phyloP scores from a whole-genome alignment of 37 sponge, comb jelly and placozoan species.

The Spongilla lacustris region DNA sequence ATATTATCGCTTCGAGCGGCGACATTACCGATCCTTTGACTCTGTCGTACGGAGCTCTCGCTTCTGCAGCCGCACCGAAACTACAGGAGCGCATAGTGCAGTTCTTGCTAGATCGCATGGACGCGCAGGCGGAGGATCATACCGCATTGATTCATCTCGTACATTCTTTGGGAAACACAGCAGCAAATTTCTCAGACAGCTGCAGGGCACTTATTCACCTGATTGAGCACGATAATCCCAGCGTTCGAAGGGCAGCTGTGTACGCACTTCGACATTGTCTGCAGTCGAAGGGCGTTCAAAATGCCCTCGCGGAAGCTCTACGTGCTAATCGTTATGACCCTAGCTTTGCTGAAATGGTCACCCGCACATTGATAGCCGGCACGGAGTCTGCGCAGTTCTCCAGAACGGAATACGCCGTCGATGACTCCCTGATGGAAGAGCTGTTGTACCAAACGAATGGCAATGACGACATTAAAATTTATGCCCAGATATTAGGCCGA shows the following conservation, averaged over 20 bases:
- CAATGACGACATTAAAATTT: too few species aligned
- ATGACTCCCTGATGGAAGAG: too few species aligned
- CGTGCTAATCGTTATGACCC: too few species aligned
- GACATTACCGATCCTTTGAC: neutral
- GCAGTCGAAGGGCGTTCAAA: neutral
- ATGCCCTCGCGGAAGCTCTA: neutral
- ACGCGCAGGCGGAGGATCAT: neutral
- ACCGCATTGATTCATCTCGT: neutral
- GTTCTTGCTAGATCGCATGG: neutral
- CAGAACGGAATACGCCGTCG: too few species aligned
- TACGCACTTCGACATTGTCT: slow-evolving; percentile 3
- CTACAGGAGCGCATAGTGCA: neutral
- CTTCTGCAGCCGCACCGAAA: neutral
- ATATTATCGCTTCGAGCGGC: too few species aligned
- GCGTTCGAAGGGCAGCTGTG: slow-evolving; percentile 19
- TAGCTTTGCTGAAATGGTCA: too few species aligned
- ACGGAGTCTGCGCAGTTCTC: too few species aligned
- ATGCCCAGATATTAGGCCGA: too few species aligned
- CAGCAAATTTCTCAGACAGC: neutral
- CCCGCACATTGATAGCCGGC: too few species aligned
- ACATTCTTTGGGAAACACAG: slow-evolving; percentile 32
- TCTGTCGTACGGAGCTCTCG: neutral
- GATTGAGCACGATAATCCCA: neutral
- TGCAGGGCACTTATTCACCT: neutral
- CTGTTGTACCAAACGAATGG: too few species aligned